Evolutionary conservation across 64 coral and sea anemone species (phyloP).

Genomic region (Montipora foliosa): DNA sequence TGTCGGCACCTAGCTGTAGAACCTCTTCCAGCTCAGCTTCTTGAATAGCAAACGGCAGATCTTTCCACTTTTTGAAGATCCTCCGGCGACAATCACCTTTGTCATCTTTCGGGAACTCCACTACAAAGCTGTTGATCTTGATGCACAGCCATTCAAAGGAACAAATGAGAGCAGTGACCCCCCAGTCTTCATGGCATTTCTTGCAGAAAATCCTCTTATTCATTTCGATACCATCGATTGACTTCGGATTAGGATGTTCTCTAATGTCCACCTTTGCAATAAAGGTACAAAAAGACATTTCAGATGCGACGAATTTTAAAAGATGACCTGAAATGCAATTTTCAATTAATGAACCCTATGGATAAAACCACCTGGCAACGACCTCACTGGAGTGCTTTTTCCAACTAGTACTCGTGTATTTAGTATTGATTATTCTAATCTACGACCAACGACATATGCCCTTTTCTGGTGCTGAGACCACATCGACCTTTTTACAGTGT

Average conservation of each 20-base stretch:
- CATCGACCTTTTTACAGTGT: no score
- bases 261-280: constrained; percentile 4
- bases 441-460: no score
- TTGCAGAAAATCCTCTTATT: constrained; percentile 51
- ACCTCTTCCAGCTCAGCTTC: constrained; percentile 29
- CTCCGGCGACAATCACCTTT: not conserved
- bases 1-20: not conserved
- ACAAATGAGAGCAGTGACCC: constrained; percentile 35
- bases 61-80: constrained; percentile 66
- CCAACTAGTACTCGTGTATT: no score
- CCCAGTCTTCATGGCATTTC: constrained; percentile 55
- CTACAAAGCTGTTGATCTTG: constrained; percentile 56
- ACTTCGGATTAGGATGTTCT: constrained; percentile 23
- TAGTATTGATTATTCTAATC: no score
- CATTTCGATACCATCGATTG: constrained; percentile 46
- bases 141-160: constrained; percentile 47
- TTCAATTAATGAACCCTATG: no score
- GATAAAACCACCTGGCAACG: no score
- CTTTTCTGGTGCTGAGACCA: no score
- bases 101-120: not conserved
- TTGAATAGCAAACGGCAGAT: constrained; percentile 49
- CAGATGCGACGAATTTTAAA: no score
- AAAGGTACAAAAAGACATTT: no score
- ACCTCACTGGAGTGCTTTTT: no score
- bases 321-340: no score